phyloP scores from a whole-genome alignment of 2,888 invertebrate species.

The Prenolepis imparis region DNA sequence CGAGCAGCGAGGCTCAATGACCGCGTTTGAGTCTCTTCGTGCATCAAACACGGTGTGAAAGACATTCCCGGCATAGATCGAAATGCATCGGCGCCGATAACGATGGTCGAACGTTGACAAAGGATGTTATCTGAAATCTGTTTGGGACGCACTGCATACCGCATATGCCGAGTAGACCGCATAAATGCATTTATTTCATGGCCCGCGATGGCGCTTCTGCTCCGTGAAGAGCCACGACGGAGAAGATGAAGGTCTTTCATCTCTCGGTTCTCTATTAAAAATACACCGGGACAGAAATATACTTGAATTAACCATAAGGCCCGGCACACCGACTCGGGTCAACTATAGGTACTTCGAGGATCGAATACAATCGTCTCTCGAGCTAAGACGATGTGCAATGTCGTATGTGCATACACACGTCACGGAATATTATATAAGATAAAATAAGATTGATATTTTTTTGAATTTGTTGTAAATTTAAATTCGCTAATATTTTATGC shows the following conservation, averaged over 20 bases:
- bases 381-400: background rate
- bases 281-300: slow-evolving; percentile 52
- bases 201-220: slow-evolving; percentile 62
- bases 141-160: slow-evolving; percentile 78
- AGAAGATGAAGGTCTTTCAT: slow-evolving; percentile 58
- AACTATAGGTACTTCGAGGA: background rate
- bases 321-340: slow-evolving; percentile 28
- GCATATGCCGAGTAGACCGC: slow-evolving; percentile 81
- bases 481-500: background rate
- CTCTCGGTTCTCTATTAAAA: slow-evolving; percentile 53
- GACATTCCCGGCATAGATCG: slow-evolving; percentile 76
- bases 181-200: slow-evolving; percentile 80
- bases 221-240: slow-evolving; percentile 56
- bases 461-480: background rate
- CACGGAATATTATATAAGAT: slow-evolving; percentile 4
- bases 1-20: slow-evolving; percentile 68
- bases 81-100: slow-evolving; percentile 81
- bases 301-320: slow-evolving; percentile 54
- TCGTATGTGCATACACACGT: background rate
- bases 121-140: slow-evolving; percentile 81
- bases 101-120: slow-evolving; percentile 81
- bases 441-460: background rate
- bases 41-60: slow-evolving; percentile 71
- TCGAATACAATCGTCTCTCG: slow-evolving; percentile 36
- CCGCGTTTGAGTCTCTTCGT: slow-evolving; percentile 62